Evolutionary conservation across 2,113 vertebrate species (phyloP), one percentile per base, ranked within the genome.

Genomic region (Ramphastos sulfuratus): DNA sequence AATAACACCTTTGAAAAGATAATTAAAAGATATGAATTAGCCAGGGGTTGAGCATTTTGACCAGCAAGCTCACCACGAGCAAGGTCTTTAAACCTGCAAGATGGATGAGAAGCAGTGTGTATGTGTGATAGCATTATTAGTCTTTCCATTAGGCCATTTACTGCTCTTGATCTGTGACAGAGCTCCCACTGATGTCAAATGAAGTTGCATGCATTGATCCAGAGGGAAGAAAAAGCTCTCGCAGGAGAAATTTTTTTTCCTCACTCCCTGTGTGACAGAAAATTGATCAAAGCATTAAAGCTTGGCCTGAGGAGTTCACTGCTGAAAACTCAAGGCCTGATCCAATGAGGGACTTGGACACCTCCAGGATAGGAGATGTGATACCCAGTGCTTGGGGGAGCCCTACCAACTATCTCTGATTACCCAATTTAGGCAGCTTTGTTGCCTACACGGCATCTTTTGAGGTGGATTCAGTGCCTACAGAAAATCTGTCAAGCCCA

Each of bases 81-180:
- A 92, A 95, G 82, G 52, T 83, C 80, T 94, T 90, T 92, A 92
- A 95, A 86, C 58, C 48, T 10, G 3, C 80, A 75, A 60, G 85
- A 84, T 56, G 71, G 76, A 75, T 86, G 88, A 86, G 80, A 78
- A 88, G 69, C 1, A 0, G 13, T 69, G 28, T 1, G 8, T 25
- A 84, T 0, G 4, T 42, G 44, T 69, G 82, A 78, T 58, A 90
- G 24, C 42, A 30, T 88, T 92, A 75, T 92, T 92, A 86, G 85
- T 90, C 65, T 78, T 93, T 90, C 95, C 88, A 92, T 90, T 88
- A 93, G 61, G 73, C 90, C 72, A 58, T 86, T 95, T 94, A 75
- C 80, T 76, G 90, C 77, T 90, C 93, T 89, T 90, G 80, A 86
- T 95, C 77, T 75, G 61, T 46, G 70, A 92, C 80, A 86, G 73